These are phyloP conservation scores for Galeopsomyia nigrocyanea DNA, from an alignment of 2,888 invertebrate species.

Conservation along the genomic window DNA sequence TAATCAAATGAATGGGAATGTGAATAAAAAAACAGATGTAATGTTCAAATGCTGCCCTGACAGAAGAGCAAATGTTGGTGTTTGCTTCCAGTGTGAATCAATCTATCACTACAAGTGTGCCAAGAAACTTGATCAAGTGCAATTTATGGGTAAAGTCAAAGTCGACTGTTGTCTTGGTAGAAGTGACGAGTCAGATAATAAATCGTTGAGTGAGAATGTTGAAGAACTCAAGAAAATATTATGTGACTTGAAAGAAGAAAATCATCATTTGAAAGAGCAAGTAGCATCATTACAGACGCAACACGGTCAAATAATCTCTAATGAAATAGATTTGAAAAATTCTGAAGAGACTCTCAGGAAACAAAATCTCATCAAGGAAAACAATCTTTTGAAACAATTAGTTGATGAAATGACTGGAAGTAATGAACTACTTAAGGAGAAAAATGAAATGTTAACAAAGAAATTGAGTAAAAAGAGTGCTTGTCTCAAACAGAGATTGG, in stretches of 20 bases:
- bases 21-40: background rate
- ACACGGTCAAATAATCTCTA: conserved; percentile 29
- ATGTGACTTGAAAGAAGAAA: conserved; percentile 33
- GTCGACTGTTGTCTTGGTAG: conserved; percentile 27
- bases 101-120: conserved; percentile 45
- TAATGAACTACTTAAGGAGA: conserved; percentile 41
- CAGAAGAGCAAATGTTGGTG: conserved; percentile 44
- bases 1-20: conserved; percentile 19
- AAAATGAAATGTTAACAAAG: conserved; percentile 33
- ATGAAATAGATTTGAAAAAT: conserved; percentile 24
- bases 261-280: conserved; percentile 34
- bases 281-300: conserved; percentile 18
- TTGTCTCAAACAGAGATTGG: conserved; percentile 40
- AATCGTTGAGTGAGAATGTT: conserved; percentile 28
- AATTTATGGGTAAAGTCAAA: conserved; percentile 14
- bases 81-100: conserved; percentile 43
- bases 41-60: conserved; percentile 47
- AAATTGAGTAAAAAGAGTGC: conserved; percentile 41
- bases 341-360: conserved; percentile 35
- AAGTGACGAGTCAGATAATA: conserved; percentile 27
- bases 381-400: conserved; percentile 36
- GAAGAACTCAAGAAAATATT: conserved; percentile 31
- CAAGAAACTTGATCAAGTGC: conserved; percentile 27
- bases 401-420: conserved; percentile 26
- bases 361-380: conserved; percentile 38